Conservation (phyloP, 2,888 invertebrate genomes). For the Ophion ellenae region DNA sequence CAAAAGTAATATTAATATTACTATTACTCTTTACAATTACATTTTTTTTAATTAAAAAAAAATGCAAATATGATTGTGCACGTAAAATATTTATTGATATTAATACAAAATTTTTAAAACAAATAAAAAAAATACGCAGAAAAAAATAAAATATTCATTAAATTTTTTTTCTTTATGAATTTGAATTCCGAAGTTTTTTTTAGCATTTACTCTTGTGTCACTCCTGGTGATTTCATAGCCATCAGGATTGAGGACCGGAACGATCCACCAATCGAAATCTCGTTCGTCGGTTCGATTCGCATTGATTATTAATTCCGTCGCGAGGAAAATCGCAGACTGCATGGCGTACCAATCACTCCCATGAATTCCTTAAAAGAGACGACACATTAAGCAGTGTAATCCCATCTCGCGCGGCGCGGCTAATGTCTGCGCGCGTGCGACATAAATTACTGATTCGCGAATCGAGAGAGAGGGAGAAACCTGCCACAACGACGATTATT, state of each 20-base stretch:
- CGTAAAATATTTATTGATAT: too few relatives aligned
- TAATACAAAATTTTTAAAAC: too few relatives aligned
- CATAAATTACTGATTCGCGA: slow-evolving; percentile 36
- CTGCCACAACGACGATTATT: slow-evolving; percentile 64
- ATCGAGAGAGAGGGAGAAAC: slow-evolving; percentile 13
- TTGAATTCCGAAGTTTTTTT: background rate
- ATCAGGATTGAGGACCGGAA: slow-evolving; percentile 61
- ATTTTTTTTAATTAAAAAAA: too few relatives aligned
- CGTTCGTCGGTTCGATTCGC: slow-evolving; percentile 20
- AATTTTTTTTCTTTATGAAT: background rate
- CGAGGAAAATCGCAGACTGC: slow-evolving; percentile 61
- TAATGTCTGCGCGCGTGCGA: slow-evolving; percentile 6
- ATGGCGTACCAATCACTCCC: slow-evolving; percentile 62
- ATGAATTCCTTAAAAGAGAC: slow-evolving; percentile 57
- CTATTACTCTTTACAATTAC: too few relatives aligned
- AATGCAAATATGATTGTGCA: too few relatives aligned
- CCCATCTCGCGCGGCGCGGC: background rate
- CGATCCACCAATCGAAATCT: slow-evolving; percentile 61
- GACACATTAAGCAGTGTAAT: slow-evolving; percentile 42
- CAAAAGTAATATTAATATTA: too few relatives aligned
- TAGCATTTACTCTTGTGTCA: slow-evolving; percentile 24
- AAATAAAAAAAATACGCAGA: too few relatives aligned
- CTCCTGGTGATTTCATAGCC: slow-evolving; percentile 47
- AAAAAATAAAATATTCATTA: background rate
- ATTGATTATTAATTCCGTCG: slow-evolving; percentile 55